Conservation (phyloP, 2,888 invertebrate genomes). For the Trissolcus japonicus region DNA sequence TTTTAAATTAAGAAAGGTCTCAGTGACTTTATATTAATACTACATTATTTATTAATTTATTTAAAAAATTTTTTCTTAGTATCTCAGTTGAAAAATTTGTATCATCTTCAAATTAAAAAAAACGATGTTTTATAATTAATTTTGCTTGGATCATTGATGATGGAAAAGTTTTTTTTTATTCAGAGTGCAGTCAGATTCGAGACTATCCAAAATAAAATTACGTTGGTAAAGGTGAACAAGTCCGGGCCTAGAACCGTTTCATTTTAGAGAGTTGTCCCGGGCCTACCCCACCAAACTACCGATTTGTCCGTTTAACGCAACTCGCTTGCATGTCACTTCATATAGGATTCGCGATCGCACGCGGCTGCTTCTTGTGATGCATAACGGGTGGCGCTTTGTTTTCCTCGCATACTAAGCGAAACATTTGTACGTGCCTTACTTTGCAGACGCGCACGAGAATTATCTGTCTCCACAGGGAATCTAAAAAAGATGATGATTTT, state of each 20-base stretch:
- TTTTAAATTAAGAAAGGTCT: too few relatives aligned
- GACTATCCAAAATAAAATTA: constrained; percentile 46
- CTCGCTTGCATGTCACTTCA: constrained; percentile 44
- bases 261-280: constrained; percentile 64
- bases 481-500: too few relatives aligned
- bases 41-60: too few relatives aligned
- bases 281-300: constrained; percentile 66
- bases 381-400: constrained; percentile 55
- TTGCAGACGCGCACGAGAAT: constrained; percentile 9
- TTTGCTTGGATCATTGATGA: neutral
- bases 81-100: too few relatives aligned
- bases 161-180: too few relatives aligned
- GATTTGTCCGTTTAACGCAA: constrained; percentile 59
- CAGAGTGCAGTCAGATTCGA: constrained; percentile 23
- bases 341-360: constrained; percentile 53
- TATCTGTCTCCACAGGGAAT: too few relatives aligned
- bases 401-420: constrained; percentile 27
- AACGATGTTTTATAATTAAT: too few relatives aligned
- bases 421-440: constrained; percentile 28
- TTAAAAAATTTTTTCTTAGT: too few relatives aligned
- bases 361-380: constrained; percentile 46
- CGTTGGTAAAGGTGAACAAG: constrained; percentile 51
- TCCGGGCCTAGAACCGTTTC: constrained; percentile 55
- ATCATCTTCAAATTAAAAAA: too few relatives aligned
- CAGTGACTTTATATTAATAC: too few relatives aligned